Evolutionary conservation across 2,797 vertebrate species (phyloP).

Genomic region (Coccyzus lansbergi): DNA sequence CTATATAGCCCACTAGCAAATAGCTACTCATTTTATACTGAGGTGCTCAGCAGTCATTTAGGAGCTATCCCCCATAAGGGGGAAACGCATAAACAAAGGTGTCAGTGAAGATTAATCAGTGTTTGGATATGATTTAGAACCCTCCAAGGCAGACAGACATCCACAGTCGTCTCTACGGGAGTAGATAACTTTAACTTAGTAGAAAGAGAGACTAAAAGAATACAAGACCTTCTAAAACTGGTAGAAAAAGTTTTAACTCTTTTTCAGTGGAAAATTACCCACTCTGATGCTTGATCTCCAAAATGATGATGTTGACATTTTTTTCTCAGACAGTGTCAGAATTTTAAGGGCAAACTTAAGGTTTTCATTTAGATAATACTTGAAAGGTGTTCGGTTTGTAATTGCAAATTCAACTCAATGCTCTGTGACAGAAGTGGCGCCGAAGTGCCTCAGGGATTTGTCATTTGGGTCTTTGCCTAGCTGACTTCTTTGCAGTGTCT

Average conservation of each 20-base stretch:
- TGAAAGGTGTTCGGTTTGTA: not conserved
- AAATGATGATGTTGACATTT: not conserved
- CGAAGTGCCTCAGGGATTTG: slow-evolving; percentile 6
- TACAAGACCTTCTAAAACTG: not conserved
- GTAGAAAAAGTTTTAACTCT: not conserved
- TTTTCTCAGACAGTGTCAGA: not conserved
- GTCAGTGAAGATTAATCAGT: not conserved
- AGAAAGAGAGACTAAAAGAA: not conserved
- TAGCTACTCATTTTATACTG: not conserved
- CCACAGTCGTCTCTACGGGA: not conserved
- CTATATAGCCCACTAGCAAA: not conserved
- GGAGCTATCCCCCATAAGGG: not conserved
- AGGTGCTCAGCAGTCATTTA: not conserved
- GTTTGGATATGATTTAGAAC: not conserved
- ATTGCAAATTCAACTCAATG: not conserved
- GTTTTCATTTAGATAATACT: not conserved
- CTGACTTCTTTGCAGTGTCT: not conserved
- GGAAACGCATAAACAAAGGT: not conserved
- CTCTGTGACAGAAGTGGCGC: not conserved
- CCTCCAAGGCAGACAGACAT: not conserved
- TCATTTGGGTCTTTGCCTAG: not conserved
- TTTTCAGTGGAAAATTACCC: not conserved
- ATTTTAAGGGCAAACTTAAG: not conserved
- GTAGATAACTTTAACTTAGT: not conserved
- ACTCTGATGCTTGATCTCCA: not conserved